These are phyloP conservation scores for Alitta virens DNA, from an alignment of 2,888 invertebrate genomes.

Conservation along the genomic window DNA sequence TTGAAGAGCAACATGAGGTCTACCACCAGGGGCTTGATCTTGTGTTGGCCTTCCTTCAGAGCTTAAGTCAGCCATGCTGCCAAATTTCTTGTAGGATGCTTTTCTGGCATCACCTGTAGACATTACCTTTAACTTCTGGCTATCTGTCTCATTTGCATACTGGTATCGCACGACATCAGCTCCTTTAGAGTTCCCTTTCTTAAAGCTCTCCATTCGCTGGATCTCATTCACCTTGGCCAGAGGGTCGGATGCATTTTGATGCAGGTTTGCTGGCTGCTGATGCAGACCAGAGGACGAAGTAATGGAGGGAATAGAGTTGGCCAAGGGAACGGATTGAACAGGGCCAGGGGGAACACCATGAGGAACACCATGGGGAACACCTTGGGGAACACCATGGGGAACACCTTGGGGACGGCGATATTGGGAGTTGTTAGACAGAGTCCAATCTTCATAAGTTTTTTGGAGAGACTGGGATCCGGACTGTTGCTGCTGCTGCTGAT, in stretches of 20 bases:
- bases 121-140: not conserved
- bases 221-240: slow-evolving; percentile 19
- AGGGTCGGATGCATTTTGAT: too few relatives aligned
- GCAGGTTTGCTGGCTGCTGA: too few relatives aligned
- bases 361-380: not conserved
- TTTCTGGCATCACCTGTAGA: slow-evolving; percentile 1
- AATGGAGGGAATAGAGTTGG: not conserved
- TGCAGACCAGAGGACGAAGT: too few relatives aligned
- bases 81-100: not conserved
- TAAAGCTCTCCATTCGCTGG: slow-evolving; percentile 26
- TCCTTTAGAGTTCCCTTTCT: slow-evolving; percentile 28
- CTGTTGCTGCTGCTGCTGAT: slow-evolving; percentile 8
- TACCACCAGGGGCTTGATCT: not conserved
- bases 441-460: slow-evolving; percentile 37
- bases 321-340: not conserved
- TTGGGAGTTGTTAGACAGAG: slow-evolving; percentile 43
- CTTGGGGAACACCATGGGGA: not conserved
- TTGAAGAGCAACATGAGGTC: slow-evolving; percentile 1
- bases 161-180: slow-evolving; percentile 45
- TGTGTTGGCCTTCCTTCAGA: not conserved
- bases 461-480: not conserved
- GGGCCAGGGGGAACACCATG: not conserved
- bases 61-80: not conserved
- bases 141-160: not conserved
- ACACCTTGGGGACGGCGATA: slow-evolving; percentile 32